Base-by-base conservation (phyloP, 2,113 vertebrate genomes). In the Empidonax alnorum region DNA sequence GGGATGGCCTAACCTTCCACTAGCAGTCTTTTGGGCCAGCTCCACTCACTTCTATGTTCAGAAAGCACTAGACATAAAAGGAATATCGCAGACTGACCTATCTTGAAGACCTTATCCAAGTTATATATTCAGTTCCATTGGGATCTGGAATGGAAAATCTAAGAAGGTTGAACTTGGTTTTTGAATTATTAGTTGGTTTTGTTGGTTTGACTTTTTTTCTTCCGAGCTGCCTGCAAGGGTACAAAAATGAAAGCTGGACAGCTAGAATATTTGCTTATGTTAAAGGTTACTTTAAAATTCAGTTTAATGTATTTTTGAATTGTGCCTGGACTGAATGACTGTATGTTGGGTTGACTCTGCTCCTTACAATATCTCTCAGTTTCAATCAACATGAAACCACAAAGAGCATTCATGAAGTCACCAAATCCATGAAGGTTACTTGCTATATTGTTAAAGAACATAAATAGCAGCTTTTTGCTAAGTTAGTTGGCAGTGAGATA, bases 381-480 rank as follows among this genome's bases (percentile, higher is more conserved):
- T 71, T 69, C 41, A 90, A 72, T 94, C 88, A 96, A 92, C 76
- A 84, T 14, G n/a, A 94, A 86, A 93, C 73, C 96, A 90, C 80
- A 94, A 90, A 89, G 19, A 87, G 7, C 10, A 30, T 37, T 93
- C 49, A 65, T 65, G 73, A 86, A 93, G 92, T 77, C 79, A 96
- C 55, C 86, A 87, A 93, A 92, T 65, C 69, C 77, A 68, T 67
- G 73, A 96, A 96, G 96, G 93, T 94, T 89, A 90, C 46, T 96
- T 73, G 31, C 37, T 87, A 86, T 76, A 94, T 89, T 90, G 52
- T 94, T 93, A 53, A 80, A 88, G 83, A 92, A 82, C 37, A 87
- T 65, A 96, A 95, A 96, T 93, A 96, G 73, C 61, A 92, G 90
- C 65, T 89, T 86, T 94, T 93, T 89, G 85, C 71, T 93, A 72